phyloP scores from a whole-genome alignment of 2,888 invertebrate species.

The Flexamia atlantica region DNA sequence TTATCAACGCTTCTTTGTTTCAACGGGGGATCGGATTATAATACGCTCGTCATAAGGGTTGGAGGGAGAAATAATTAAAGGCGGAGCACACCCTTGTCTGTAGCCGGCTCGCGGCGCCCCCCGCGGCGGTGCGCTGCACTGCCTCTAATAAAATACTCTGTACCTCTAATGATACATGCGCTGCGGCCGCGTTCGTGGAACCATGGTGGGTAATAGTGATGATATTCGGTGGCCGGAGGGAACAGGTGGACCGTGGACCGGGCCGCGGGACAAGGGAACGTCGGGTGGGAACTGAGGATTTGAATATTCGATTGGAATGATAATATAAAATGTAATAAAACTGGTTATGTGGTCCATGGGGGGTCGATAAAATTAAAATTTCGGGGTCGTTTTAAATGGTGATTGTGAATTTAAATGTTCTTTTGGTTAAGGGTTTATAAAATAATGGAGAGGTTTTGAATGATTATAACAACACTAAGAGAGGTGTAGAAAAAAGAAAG shows the following conservation, averaged over 20 bases:
- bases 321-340: no score
- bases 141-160: conserved; percentile 55
- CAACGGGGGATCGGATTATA: conserved; percentile 8
- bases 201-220: conserved; percentile 45
- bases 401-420: no score
- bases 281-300: neutral
- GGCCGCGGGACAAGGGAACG: neutral
- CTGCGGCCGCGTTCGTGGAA: conserved; percentile 12
- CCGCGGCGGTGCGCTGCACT: neutral
- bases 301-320: neutral
- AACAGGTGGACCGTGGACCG: conserved; percentile 10
- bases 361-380: no score
- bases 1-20: conserved; percentile 48
- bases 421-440: no score
- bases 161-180: conserved; percentile 51
- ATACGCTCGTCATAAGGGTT: conserved; percentile 25
- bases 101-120: neutral
- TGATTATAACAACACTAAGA: no score
- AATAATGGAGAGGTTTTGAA: no score
- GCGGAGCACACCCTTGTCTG: conserved; percentile 26
- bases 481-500: no score
- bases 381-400: no score
- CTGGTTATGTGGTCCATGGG: no score
- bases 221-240: conserved; percentile 2
- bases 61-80: conserved; percentile 50